Evolutionary conservation across 2,113 vertebrate genomes (phyloP), one percentile per base, ranked within the genome.

Genomic region (Columbina picui): DNA sequence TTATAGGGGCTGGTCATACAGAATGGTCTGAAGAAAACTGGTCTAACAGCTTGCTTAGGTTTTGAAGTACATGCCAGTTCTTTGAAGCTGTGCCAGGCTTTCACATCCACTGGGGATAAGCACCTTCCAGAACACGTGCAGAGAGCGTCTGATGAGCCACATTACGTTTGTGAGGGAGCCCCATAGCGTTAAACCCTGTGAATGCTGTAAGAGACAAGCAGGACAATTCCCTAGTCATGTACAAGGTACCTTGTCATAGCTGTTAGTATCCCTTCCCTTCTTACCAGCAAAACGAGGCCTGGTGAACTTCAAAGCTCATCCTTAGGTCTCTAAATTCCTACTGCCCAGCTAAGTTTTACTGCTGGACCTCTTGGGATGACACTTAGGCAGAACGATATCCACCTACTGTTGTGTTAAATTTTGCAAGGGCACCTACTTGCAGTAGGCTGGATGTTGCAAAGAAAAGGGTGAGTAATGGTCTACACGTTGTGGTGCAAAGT

Each of bases 401-500:
- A 69, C 5, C 20, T 79, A 14, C 14, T 39, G 6, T 6, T 38
- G 5, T 20, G 41, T 70, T 78, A 13, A 45, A 47, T 87, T 71
- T 84, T 87, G 15, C 23, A 56, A 49, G 63, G 36, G 6, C 78
- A 14, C 10, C 23, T 50, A 8, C 22, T 74, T 71, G 21, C 8
- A 89, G 34, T 43, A 50, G 26, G 10, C 20, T 67, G 77, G 13
- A 29, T 63, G 2, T 60, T 63, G 7, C 17, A 34, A 80, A 30
- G n/a, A n/a, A 80, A 64, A 71, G 25, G 14, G 7, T 61, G 41
- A 65, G 19, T 3, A 39, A 57, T 19, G 30, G 15, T 79, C 34
- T 55, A 3, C 0, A 1, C 17, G 2, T 12, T n/a, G n/a, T 57
- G n/a, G 18, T 73, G 25, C 25, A 7, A 1, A 32, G 19, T 81